A percentile compares a stretch with the other conserved stretches of the same genome.
These are phyloP conservation scores for Serinus canaria DNA, from an alignment of 2,113 vertebrate species.

Conservation along the genomic window DNA sequence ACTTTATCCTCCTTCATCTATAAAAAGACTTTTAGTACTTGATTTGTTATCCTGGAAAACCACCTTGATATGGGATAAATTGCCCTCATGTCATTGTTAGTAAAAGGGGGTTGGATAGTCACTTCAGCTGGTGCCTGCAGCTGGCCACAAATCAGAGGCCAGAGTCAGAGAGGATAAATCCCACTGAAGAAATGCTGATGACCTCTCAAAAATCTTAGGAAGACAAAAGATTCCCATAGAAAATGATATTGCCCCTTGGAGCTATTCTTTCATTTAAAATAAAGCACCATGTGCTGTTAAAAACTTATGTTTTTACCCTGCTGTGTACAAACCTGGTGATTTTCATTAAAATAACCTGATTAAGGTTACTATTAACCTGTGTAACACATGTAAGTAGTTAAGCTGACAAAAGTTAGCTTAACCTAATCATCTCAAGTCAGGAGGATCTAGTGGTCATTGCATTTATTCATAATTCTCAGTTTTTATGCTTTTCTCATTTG, in stretches of 20 bases:
- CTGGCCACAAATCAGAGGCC: neutral
- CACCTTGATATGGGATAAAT: neutral
- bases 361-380: neutral
- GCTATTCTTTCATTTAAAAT: neutral
- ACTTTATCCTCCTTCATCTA: neutral
- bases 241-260: neutral
- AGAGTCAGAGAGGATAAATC: neutral
- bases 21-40: neutral
- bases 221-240: neutral
- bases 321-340: neutral
- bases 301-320: neutral
- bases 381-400: neutral
- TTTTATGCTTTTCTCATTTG: neutral
- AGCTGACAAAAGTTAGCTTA: neutral
- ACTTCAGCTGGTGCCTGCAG: neutral
- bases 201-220: neutral
- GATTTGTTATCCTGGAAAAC: neutral
- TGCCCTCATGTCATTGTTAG: rapidly evolving
- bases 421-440: neutral
- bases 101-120: neutral
- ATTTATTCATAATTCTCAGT: neutral
- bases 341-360: neutral
- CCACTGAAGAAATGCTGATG: neutral
- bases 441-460: neutral
- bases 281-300: neutral